Conservation (phyloP, 2,888 invertebrate species). For the Lepeophtheirus nordmannii region DNA sequence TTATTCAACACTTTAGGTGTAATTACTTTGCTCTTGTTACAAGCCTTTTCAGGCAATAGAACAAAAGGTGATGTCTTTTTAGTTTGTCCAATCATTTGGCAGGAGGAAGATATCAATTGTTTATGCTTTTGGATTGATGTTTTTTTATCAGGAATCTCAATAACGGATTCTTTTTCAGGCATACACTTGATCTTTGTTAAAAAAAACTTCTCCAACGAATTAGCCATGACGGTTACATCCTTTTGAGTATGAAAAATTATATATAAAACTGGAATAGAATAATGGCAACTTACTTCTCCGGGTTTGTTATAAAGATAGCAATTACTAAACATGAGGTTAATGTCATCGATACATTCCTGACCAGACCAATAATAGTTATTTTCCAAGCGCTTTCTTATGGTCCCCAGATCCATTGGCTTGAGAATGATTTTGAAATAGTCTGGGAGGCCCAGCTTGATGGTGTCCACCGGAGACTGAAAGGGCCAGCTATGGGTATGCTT, state of each 20-base stretch:
- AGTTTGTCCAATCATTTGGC: no score
- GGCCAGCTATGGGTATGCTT: constrained; percentile 99
- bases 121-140: constrained; percentile 2
- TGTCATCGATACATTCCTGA: constrained; percentile 88
- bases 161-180: constrained; percentile 69
- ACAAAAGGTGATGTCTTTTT: no score
- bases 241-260: not conserved
- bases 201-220: constrained; percentile 80
- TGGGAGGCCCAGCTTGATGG: constrained; percentile 81
- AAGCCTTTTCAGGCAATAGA: no score
- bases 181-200: constrained; percentile 75
- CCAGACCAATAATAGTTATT: constrained; percentile 88
- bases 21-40: no score
- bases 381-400: constrained; percentile 86
- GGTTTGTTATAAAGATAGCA: constrained; percentile 97
- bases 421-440: constrained; percentile 96
- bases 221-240: constrained; percentile 95
- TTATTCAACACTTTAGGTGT: no score
- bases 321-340: constrained; percentile 93
- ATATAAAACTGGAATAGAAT: no score
- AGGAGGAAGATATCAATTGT: no score
- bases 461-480: constrained; percentile 92
- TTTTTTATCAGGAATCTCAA: constrained; percentile 47
- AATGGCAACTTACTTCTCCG: constrained; percentile 45
- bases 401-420: constrained; percentile 93